A percentile compares a stretch with the other conserved stretches of the same genome.
Evolutionary conservation across 2,888 invertebrate species (phyloP).

Genomic region (Papilio protenor): DNA sequence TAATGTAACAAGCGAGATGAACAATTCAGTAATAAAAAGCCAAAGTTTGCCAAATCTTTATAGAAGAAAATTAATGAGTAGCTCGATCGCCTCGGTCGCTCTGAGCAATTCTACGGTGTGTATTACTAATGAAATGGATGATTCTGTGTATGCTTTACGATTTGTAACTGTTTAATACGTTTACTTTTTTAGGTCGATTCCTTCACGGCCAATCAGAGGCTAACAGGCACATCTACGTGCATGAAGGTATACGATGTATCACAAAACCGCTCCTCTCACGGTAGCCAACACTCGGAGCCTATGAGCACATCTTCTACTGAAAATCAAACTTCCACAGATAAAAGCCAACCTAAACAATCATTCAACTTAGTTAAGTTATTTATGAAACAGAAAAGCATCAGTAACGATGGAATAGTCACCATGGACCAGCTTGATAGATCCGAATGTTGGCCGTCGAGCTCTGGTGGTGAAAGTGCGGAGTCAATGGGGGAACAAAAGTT

Average conservation of each 20-base stretch:
- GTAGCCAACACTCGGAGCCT: conserved; percentile 80
- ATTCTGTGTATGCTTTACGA: conserved; percentile 33
- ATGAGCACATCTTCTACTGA: conserved; percentile 83
- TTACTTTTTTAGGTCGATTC: conserved; percentile 77
- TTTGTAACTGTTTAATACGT: conserved; percentile 51
- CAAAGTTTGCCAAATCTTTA: conserved; percentile 91
- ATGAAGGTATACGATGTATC: conserved; percentile 82
- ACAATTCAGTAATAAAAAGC: conserved; percentile 87
- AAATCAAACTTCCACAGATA: conserved; percentile 78
- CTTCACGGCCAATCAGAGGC: conserved; percentile 76
- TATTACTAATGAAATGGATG: conserved; percentile 48
- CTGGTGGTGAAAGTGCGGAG: conserved; percentile 86
- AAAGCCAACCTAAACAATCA: conserved; percentile 86
- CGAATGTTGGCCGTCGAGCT: conserved; percentile 90
- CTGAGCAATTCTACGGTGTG: conserved; percentile 89
- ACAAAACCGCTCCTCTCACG: conserved; percentile 73
- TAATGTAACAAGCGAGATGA: conserved; percentile 84
- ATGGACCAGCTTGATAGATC: conserved; percentile 90
- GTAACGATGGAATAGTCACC: conserved; percentile 89
- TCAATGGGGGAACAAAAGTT: conserved; percentile 80
- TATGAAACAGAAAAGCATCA: conserved; percentile 95
- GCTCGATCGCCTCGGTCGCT: conserved; percentile 82
- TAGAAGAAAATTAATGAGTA: conserved; percentile 82
- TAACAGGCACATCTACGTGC: conserved; percentile 73
- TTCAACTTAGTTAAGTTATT: conserved; percentile 94